phyloP scores from a whole-genome alignment of 2,888 invertebrate species.

The Calameuta pallipes region DNA sequence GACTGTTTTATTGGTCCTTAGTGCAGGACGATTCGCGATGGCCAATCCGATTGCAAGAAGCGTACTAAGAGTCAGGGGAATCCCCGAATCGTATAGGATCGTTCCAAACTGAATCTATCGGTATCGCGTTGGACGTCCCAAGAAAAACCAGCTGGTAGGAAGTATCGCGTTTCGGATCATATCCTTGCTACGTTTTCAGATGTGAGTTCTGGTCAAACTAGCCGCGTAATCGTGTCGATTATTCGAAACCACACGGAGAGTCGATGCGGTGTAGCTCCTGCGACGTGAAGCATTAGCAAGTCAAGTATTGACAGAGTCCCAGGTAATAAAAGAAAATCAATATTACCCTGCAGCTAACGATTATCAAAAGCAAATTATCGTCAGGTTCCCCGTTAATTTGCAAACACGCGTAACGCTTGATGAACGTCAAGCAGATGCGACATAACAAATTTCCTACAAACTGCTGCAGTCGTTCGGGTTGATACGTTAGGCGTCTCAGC shows the following conservation, averaged over 20 bases:
- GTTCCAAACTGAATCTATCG: neutral
- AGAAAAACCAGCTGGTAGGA: neutral
- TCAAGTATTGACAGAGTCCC: neutral
- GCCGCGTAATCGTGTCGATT: neutral
- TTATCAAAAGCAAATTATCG: neutral
- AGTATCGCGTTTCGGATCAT: neutral
- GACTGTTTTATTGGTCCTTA: neutral
- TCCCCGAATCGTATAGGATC: too few relatives aligned
- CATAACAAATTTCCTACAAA: neutral
- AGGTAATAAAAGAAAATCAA: neutral
- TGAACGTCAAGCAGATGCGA: constrained; percentile 24
- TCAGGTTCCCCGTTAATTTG: constrained; percentile 27
- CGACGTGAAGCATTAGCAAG: neutral
- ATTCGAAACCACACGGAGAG: neutral
- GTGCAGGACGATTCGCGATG: neutral
- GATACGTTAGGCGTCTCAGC: neutral
- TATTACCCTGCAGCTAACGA: neutral
- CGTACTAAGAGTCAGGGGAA: neutral
- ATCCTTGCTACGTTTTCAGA: neutral
- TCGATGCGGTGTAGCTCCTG: neutral
- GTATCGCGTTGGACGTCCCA: neutral
- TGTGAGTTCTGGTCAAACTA: neutral
- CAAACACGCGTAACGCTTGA: constrained; percentile 29
- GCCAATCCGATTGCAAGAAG: neutral
- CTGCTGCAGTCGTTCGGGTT: neutral